These are phyloP conservation scores for Mustela lutreola DNA, from an alignment of 2,113 vertebrate genomes.

Conservation along the genomic window DNA sequence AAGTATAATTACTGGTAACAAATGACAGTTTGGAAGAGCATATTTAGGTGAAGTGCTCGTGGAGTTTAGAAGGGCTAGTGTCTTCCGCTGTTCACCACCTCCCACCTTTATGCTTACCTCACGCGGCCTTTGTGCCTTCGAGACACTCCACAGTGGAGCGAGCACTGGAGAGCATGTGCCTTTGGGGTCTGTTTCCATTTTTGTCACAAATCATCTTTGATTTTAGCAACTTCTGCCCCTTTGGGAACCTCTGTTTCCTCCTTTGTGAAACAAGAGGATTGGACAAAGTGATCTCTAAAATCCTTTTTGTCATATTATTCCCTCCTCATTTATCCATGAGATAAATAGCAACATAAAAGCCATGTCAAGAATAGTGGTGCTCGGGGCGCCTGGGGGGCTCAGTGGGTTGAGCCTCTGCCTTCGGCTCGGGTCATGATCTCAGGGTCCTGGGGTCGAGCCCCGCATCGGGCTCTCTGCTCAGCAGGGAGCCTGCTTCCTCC, in stretches of 20 bases:
- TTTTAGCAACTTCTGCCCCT: background rate
- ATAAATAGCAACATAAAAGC: background rate
- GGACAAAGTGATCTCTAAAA: background rate
- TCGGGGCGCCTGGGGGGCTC: too few relatives aligned
- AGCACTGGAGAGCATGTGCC: background rate
- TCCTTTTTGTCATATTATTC: background rate
- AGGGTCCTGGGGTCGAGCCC: too few relatives aligned
- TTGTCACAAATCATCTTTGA: background rate
- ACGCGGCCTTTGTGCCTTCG: background rate
- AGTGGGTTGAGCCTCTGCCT: too few relatives aligned
- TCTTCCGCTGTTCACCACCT: background rate
- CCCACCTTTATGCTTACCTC: background rate
- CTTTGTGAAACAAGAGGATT: background rate
- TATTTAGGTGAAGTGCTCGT: conserved; percentile 3
- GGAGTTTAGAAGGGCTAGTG: background rate
- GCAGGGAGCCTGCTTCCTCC: too few relatives aligned
- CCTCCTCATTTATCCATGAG: background rate
- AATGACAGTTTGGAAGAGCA: background rate
- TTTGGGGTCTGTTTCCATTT: background rate
- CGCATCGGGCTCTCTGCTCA: too few relatives aligned
- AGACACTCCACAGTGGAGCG: background rate
- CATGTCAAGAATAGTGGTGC: background rate
- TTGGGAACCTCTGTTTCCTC: background rate
- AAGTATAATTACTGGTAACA: background rate
- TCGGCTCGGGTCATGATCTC: too few relatives aligned